phyloP scores from a whole-genome alignment of 2,113 vertebrate genomes.

The Plestiodon gilberti region DNA sequence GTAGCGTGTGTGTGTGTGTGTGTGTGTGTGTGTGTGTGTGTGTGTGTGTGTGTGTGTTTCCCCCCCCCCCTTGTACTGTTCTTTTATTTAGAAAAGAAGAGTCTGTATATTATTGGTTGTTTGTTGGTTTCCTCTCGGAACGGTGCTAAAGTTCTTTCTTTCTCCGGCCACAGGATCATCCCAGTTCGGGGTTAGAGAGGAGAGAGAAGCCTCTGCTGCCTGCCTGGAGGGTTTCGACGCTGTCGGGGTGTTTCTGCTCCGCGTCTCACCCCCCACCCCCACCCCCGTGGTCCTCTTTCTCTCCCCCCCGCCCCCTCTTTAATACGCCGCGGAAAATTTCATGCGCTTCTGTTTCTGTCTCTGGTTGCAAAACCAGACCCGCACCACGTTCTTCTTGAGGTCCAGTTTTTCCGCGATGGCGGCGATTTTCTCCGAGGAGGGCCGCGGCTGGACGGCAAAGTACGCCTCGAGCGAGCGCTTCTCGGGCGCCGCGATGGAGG shows the following conservation, averaged over 20 bases:
- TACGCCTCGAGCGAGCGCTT: slow-evolving; percentile 93
- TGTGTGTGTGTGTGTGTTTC: no score
- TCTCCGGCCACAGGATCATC: no score
- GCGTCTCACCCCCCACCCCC: background rate
- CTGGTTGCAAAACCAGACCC: slow-evolving; percentile 96
- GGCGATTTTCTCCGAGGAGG: no score
- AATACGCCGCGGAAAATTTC: slow-evolving; percentile 96
- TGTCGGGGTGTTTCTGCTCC: background rate
- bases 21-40: no score
- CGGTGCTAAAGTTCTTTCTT: background rate
- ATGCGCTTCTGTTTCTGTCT: no score
- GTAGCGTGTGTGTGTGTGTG: background rate
- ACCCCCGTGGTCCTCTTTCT: no score
- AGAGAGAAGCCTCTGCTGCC: background rate
- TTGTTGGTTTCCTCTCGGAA: background rate
- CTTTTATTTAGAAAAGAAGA: slow-evolving; percentile 53
- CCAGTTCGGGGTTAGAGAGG: background rate
- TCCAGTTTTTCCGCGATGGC: slow-evolving; percentile 94
- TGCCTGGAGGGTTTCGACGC: background rate
- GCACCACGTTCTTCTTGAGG: slow-evolving; percentile 94
- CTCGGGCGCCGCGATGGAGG: slow-evolving; percentile 90
- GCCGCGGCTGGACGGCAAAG: slow-evolving; percentile 91
- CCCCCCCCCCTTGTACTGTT: background rate
- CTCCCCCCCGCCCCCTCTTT: slow-evolving; percentile 24
- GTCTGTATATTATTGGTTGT: slow-evolving; percentile 5